Percentiles rank a stretch among this genome's conserved stretches.
Evolutionary conservation across 2,113 vertebrate species (phyloP).

Genomic region (Eretmochelys imbricata): DNA sequence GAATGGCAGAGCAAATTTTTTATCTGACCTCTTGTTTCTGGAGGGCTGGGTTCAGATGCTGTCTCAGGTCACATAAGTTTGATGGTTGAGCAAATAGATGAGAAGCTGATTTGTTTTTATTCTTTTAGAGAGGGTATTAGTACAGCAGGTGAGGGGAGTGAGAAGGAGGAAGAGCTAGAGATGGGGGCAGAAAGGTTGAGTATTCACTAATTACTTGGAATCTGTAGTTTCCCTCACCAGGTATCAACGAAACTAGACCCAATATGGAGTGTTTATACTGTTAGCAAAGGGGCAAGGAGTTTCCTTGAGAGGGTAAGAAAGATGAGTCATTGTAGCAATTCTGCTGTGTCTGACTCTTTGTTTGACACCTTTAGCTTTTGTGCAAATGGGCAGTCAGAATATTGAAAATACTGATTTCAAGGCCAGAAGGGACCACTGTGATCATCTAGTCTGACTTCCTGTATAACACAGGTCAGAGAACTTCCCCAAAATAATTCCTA

Average conservation of each 20-base stretch:
- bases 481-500: neutral
- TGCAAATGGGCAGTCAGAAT: neutral
- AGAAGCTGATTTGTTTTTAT: neutral
- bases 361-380: neutral
- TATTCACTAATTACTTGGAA: constrained; percentile 9
- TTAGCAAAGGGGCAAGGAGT: neutral
- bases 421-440: no score
- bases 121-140: neutral
- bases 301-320: neutral
- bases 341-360: neutral
- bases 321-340: neutral
- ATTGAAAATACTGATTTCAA: no score
- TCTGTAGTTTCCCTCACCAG: neutral
- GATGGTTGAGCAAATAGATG: neutral
- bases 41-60: neutral
- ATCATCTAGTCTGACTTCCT: neutral
- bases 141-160: neutral
- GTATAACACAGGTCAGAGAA: neutral
- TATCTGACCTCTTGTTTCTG: neutral
- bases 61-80: neutral
- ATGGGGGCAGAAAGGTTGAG: neutral
- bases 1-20: neutral
- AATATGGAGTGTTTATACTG: neutral
- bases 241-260: neutral
- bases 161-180: constrained; percentile 2